Base-by-base conservation (phyloP, 1,140 invertebrate species). In the Cotesia glomerata region DNA sequence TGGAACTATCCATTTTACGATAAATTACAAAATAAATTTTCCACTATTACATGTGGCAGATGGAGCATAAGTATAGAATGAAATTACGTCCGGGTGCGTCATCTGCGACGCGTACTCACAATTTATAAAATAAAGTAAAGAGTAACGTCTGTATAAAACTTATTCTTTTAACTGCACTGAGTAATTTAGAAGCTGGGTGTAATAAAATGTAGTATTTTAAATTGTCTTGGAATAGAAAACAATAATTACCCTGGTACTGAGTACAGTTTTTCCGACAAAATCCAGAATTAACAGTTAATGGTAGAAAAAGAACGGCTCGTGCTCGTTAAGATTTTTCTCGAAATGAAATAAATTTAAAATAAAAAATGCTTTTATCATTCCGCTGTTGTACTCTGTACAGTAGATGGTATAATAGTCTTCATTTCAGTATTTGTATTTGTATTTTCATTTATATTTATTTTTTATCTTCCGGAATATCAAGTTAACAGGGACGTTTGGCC, bases 301-400 rank as follows among this genome's bases (percentile, higher is more conserved):
- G 11, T 7, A 9, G 5, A 9, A 62, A 62, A 34, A 34, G 1
- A 5, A 14, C 18, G 9, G 56, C 49, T 32, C 14, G 52, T 8
- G 32, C 70, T 72, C 54, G 70, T 72, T 72, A 72, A 66, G 36
- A 58, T 63, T 72, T 66, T 72, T 72, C 63, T 18, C 11, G 45
- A 11, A 51, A n/a, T 52, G 7, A n/a, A 52, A 65, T 52, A 71
- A 34, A 32, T 51, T 63, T 71, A 65, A n/a, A 35, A 16, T 34
- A 52, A 39, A 16, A 51, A 65, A 65, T 71, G n/a, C 26, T 59
- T 13, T 62, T 7, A 11, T 49, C 56, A 35, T 39, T 32, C 26
- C 59, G n/a, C 14, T 54, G 16, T 34, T 32, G 36, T 32, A 52
- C 52, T 67, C 65, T 26, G 11, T 26, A 26, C 13, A n/a, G 36